These are phyloP conservation scores for Lissonota sp. DNA, from an alignment of 2,888 invertebrate species.

Conservation along the genomic window DNA sequence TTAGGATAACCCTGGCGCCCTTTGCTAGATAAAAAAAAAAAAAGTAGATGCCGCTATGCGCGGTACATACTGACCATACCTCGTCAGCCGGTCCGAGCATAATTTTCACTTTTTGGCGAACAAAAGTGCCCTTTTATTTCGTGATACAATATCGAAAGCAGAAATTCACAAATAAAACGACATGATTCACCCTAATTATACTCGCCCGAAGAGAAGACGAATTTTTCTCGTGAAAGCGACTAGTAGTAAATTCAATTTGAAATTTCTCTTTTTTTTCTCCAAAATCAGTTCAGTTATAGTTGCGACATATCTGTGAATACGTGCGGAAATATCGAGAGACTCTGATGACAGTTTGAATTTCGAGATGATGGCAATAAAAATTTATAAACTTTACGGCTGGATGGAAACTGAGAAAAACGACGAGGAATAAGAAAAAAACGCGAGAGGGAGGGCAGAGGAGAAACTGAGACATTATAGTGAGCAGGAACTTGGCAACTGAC, in stretches of 20 bases:
- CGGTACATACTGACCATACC: constrained; percentile 51
- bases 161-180: too few relatives aligned
- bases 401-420: constrained; percentile 16
- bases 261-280: not conserved
- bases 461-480: constrained; percentile 32
- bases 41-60: constrained; percentile 41
- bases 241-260: too few relatives aligned
- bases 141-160: too few relatives aligned
- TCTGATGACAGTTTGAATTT: constrained; percentile 53
- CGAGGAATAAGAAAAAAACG: not conserved
- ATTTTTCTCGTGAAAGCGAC: too few relatives aligned
- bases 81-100: constrained; percentile 43
- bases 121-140: not conserved
- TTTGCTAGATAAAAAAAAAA: constrained; percentile 12
- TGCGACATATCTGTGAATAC: constrained; percentile 42
- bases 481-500: constrained; percentile 58
- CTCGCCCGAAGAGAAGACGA: too few relatives aligned
- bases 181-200: too few relatives aligned
- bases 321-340: constrained; percentile 20
- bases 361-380: constrained; percentile 53
- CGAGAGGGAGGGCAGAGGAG: constrained; percentile 25
- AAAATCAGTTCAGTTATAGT: constrained; percentile 51
- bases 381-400: constrained; percentile 49
- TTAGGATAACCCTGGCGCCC: not conserved
- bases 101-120: constrained; percentile 34